phyloP scores from a whole-genome alignment of 2,113 vertebrate genomes.

The Nerophis ophidion region DNA sequence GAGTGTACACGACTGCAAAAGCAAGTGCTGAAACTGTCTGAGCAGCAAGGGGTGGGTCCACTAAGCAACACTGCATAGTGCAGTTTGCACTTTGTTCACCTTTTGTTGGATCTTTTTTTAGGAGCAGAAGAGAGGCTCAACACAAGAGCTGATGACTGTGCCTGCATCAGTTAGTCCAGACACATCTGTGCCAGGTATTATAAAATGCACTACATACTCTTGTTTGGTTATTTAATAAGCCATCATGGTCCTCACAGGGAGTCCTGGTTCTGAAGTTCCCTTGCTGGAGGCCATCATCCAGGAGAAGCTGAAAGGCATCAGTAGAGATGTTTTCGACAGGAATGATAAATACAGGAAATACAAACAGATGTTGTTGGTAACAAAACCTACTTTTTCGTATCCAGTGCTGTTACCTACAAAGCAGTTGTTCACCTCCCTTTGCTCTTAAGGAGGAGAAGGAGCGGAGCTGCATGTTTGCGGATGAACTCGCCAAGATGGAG shows the following conservation, averaged over 20 bases:
- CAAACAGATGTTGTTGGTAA: constrained; percentile 89
- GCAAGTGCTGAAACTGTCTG: constrained; percentile 84
- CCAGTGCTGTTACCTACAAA: background rate
- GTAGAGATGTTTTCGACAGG: constrained; percentile 85
- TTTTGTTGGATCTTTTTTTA: constrained; percentile 10
- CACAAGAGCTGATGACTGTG: constrained; percentile 52
- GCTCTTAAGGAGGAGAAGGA: constrained; percentile 85
- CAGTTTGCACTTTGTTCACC: too few relatives aligned
- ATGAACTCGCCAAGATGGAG: constrained; percentile 89
- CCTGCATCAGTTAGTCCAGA: constrained; percentile 67
- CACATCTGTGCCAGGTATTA: constrained; percentile 68
- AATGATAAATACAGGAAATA: constrained; percentile 91
- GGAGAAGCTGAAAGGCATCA: constrained; percentile 84
- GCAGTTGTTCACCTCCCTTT: background rate
- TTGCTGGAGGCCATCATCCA: constrained; percentile 83
- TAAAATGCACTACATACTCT: background rate
- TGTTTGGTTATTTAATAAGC: background rate
- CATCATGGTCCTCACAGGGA: constrained; percentile 64
- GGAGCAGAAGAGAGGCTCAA: constrained; percentile 63
- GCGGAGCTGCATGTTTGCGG: constrained; percentile 83
- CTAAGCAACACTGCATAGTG: too few relatives aligned
- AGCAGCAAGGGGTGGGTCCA: constrained; percentile 83
- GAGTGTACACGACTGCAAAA: constrained; percentile 95
- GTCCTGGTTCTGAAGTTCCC: constrained; percentile 73
- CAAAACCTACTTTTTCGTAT: constrained; percentile 27